phyloP scores from a whole-genome alignment of 2,113 vertebrate species.

The Sporophila hypoxantha region DNA sequence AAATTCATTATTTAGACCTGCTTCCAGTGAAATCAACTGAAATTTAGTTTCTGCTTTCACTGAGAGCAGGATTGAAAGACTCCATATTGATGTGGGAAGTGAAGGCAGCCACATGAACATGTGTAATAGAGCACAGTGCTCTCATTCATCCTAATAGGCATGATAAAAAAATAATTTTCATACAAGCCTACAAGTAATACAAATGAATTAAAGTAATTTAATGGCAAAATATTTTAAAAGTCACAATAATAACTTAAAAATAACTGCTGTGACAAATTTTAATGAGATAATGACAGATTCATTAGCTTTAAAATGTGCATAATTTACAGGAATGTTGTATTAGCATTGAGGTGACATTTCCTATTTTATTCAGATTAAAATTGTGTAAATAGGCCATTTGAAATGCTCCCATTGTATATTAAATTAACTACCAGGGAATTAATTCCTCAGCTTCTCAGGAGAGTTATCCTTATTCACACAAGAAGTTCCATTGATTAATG shows the following conservation, averaged over 20 bases:
- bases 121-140: not conserved
- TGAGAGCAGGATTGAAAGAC: not conserved
- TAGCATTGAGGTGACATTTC: conserved; percentile 24
- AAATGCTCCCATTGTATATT: not conserved
- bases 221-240: conserved; percentile 21
- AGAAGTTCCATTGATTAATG: not conserved
- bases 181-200: not conserved
- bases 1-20: not conserved
- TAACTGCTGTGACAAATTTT: conserved; percentile 13
- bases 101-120: not conserved
- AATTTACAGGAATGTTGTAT: conserved; percentile 16
- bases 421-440: conserved; percentile 1
- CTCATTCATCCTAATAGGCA: not conserved
- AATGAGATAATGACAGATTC: conserved; percentile 24
- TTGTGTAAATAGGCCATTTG: conserved; percentile 28
- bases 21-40: not conserved
- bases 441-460: not conserved
- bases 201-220: conserved; percentile 2
- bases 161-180: not conserved
- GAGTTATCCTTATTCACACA: conserved; percentile 7
- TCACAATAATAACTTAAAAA: not conserved
- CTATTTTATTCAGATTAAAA: conserved; percentile 22
- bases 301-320: conserved; percentile 44
- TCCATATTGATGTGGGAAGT: not conserved
- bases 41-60: not conserved